A percentile compares a stretch with the other conserved stretches of the same genome.
Conservation (phyloP, 2,797 vertebrate species). For the Gymnoscopelus braueri region DNA sequence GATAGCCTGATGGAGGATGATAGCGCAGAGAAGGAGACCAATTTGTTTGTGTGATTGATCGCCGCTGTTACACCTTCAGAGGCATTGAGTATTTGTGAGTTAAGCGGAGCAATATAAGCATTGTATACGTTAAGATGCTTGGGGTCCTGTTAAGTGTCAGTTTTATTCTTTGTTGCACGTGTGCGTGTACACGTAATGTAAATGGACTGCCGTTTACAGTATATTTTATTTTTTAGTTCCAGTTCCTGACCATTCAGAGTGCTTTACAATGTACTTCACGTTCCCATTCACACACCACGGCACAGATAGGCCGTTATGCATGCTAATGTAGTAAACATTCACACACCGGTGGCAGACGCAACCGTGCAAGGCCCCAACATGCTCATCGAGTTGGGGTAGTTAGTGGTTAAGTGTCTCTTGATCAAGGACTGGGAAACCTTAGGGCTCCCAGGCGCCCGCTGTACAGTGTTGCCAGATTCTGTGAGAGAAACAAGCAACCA, state of each 20-base stretch:
- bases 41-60: slow-evolving; percentile 62
- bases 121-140: slow-evolving; percentile 19
- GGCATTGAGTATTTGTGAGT: slow-evolving; percentile 34
- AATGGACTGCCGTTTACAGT: background rate
- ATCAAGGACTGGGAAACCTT: too few species aligned
- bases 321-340: too few species aligned
- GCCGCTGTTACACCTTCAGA: slow-evolving; percentile 24
- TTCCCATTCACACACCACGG: background rate
- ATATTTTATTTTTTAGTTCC: too few species aligned
- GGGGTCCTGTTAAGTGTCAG: slow-evolving; percentile 26
- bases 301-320: background rate
- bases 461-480: too few species aligned
- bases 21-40: slow-evolving; percentile 37
- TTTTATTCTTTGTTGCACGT: background rate
- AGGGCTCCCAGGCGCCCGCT: too few species aligned
- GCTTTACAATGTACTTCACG: too few species aligned
- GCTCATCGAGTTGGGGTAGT: too few species aligned
- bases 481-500: too few species aligned
- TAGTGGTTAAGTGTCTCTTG: too few species aligned
- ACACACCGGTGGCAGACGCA: too few species aligned
- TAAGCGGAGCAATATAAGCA: slow-evolving; percentile 15
- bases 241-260: too few species aligned
- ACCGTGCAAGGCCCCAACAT: too few species aligned
- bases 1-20: slow-evolving; percentile 46
- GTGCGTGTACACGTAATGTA: background rate